Conservation (phyloP, 2,113 vertebrate genomes). For the Poecilia latipinna region DNA sequence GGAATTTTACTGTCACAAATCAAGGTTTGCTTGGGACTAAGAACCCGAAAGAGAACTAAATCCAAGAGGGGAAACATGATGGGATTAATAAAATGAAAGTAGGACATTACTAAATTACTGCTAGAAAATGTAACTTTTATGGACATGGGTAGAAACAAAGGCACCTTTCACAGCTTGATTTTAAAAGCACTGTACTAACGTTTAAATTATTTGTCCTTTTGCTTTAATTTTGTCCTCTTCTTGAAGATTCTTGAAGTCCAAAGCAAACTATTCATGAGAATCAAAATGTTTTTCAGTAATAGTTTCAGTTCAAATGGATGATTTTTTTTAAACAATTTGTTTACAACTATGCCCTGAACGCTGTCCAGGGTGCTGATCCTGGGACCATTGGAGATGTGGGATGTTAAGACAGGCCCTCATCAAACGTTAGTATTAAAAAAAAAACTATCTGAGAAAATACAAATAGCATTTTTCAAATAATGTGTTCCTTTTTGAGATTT, state of each 20-base stretch:
- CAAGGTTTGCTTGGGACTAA: background rate
- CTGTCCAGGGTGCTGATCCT: conserved; percentile 72
- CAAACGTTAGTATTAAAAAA: too few species aligned
- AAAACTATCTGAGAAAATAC: too few species aligned
- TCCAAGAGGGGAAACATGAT: too few species aligned
- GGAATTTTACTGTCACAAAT: background rate
- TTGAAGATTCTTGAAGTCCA: background rate
- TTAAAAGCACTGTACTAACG: background rate
- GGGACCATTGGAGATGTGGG: conserved; percentile 7
- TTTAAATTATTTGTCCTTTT: background rate
- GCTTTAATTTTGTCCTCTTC: background rate
- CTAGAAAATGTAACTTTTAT: background rate
- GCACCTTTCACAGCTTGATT: background rate
- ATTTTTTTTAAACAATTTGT: conserved; percentile 27
- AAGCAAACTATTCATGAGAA: background rate
- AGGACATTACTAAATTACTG: background rate
- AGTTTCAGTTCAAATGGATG: conserved; percentile 11
- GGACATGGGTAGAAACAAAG: background rate
- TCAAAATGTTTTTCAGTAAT: background rate
- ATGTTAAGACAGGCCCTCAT: background rate
- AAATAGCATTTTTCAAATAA: too few species aligned
- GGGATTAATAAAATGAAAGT: too few species aligned
- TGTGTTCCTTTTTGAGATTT: too few species aligned
- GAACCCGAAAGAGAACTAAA: too few species aligned
- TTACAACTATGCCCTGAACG: conserved; percentile 22